phyloP scores from a whole-genome alignment of 2,113 vertebrate genomes.

The Proterorhinus semilunaris region DNA sequence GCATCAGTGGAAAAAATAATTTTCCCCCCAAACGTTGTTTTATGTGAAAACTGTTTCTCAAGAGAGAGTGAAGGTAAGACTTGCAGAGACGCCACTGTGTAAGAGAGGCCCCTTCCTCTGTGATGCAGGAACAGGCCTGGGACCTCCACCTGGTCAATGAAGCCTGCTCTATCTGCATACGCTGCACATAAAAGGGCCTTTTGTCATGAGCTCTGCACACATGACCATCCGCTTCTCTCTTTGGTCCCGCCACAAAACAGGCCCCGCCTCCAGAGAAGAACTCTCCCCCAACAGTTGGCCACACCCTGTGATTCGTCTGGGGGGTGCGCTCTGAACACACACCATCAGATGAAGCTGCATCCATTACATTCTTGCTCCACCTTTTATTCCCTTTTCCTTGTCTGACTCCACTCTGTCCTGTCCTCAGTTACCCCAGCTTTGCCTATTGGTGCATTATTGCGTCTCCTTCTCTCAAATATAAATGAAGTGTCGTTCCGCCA shows the following conservation, averaged over 20 bases:
- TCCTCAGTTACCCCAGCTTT: constrained; percentile 59
- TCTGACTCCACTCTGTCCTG: constrained; percentile 23
- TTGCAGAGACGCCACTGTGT: constrained; percentile 75
- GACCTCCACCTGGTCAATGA: constrained; percentile 80
- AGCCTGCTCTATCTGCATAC: constrained; percentile 79
- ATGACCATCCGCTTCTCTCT: constrained; percentile 78
- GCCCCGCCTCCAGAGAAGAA: constrained; percentile 11
- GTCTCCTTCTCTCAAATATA: constrained; percentile 64
- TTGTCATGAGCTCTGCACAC: constrained; percentile 80
- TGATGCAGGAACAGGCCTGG: constrained; percentile 72
- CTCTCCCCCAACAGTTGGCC: constrained; percentile 68
- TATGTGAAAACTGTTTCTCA: background rate
- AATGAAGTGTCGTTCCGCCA: constrained; percentile 53
- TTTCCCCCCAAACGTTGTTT: too few species aligned
- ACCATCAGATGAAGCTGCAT: constrained; percentile 53
- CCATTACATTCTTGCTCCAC: constrained; percentile 36
- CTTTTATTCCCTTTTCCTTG: constrained; percentile 39
- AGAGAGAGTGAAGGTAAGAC: constrained; percentile 28
- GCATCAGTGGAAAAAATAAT: background rate
- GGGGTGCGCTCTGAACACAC: constrained; percentile 39
- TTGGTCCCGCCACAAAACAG: constrained; percentile 57
- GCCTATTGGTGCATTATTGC: constrained; percentile 50
- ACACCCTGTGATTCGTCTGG: constrained; percentile 44
- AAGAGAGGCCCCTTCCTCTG: constrained; percentile 73
- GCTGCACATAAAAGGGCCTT: constrained; percentile 83